Base-by-base conservation (phyloP, 2,888 invertebrate genomes). In the Lasioglossum zephyrum region DNA sequence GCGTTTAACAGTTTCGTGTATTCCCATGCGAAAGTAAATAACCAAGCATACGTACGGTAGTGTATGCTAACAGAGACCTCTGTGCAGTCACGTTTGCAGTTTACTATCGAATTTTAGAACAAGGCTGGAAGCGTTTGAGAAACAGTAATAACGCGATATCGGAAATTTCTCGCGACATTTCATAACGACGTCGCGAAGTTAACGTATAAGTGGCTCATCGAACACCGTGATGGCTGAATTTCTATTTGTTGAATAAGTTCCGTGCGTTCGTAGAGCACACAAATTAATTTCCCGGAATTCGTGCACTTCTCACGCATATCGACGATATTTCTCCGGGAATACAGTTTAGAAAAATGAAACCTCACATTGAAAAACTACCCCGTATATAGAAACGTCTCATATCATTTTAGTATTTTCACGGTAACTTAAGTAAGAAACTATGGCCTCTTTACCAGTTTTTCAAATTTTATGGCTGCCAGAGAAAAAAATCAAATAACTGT, bases 41-140 rank as follows among this genome's bases (percentile, higher is more conserved):
- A 70, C 47, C 36, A 53, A 60, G 70, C 26, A 75, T 53, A 69
- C 57, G 84, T 69, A 75, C n/a, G 47, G 57, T n/a, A n/a, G 18
- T 31, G 47, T 60, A 36, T 75, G 66, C 70, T 76, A 77, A 72
- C 49, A 72, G 53, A 73, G 74, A 69, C 44, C 39, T 70, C 57
- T 66, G 76, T 60, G 57, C 47, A 80, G 85, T 84, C 86, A 84
- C 88, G 84, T 88, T 81, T 84, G 88, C 84, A 79, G 72, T 77
- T 80, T 81, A 73, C 77, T 78, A 78, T 66, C 72, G 78, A 88
- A 81, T 85, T 90, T 87, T 85, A 39, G 83, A 81, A 81, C 81
- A 84, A 69, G 77, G 73, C 47, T 76, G 80, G 60, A 72, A 79
- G 78, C 82, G 77, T 82, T 83, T 53, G 66, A 77, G 84, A 82